A percentile compares a stretch with the other conserved stretches of the same genome.
phyloP scores from a whole-genome alignment of 2,113 vertebrate genomes.

The Platichthys flesus region DNA sequence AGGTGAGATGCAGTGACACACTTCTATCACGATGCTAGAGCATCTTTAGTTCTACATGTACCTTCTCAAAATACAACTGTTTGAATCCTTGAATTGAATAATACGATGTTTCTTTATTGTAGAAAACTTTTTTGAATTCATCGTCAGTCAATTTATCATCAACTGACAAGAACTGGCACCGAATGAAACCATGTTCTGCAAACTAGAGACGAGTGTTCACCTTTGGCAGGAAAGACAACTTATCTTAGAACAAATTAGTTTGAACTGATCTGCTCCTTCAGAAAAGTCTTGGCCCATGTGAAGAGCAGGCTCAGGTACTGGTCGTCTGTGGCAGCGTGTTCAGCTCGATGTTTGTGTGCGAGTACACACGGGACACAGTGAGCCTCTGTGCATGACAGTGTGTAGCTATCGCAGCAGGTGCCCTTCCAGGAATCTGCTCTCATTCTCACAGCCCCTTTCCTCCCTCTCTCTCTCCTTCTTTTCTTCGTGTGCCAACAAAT shows the following conservation, averaged over 20 bases:
- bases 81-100: no score
- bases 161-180: no score
- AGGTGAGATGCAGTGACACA: slow-evolving; percentile 82
- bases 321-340: neutral
- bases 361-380: slow-evolving; percentile 40
- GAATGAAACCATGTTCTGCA: no score
- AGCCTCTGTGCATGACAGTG: slow-evolving; percentile 50
- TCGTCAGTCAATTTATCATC: no score
- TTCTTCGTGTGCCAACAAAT: slow-evolving; percentile 66
- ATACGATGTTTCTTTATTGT: no score
- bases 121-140: no score
- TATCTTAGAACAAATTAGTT: no score
- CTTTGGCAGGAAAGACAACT: no score
- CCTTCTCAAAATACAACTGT: no score
- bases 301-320: neutral
- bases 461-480: slow-evolving; percentile 15
- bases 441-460: slow-evolving; percentile 48
- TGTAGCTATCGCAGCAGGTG: slow-evolving; percentile 65
- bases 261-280: neutral
- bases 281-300: neutral
- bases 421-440: slow-evolving; percentile 72
- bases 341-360: slow-evolving; percentile 4
- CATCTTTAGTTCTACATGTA: no score
- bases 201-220: no score
- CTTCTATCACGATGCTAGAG: neutral